Evolutionary conservation across 2,888 invertebrate genomes (phyloP).

Genomic region (Sisyra nigra): DNA sequence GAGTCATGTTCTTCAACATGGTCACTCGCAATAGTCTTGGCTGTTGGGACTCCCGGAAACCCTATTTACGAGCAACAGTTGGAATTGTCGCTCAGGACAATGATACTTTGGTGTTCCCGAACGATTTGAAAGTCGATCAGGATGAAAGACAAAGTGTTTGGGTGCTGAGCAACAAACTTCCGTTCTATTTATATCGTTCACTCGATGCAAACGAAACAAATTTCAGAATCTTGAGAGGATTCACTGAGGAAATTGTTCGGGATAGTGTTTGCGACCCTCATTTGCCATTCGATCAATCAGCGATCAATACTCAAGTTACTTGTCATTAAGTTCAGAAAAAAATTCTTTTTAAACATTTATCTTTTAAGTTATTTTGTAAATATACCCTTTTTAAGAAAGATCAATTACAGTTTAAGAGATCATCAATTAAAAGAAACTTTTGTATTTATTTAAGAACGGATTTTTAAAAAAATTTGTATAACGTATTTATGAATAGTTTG

Average conservation of each 20-base stretch:
- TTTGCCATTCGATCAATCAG: constrained; percentile 11
- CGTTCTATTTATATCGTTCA: constrained; percentile 50
- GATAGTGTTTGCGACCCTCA: constrained; percentile 56
- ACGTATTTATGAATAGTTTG: too few relatives aligned
- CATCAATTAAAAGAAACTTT: too few relatives aligned
- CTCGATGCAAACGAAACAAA: constrained; percentile 49
- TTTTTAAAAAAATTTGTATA: too few relatives aligned
- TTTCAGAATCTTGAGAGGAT: constrained; percentile 55
- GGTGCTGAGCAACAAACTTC: constrained; percentile 60
- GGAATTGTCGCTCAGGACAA: constrained; percentile 44
- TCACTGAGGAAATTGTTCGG: constrained; percentile 41
- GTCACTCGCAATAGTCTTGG: constrained; percentile 59
- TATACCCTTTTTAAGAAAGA: too few relatives aligned
- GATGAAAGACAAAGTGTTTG: constrained; percentile 52
- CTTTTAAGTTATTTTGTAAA: too few relatives aligned
- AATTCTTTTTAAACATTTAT: too few relatives aligned
- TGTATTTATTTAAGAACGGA: too few relatives aligned
- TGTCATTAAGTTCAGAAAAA: too few relatives aligned
- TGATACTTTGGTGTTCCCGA: constrained; percentile 57
- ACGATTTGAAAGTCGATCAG: constrained; percentile 61
- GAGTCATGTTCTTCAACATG: constrained; percentile 65
- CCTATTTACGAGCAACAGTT: constrained; percentile 43
- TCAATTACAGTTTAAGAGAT: too few relatives aligned
- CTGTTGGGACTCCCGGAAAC: constrained; percentile 64
- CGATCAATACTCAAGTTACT: too few relatives aligned